Evolutionary conservation across 2,797 vertebrate species (phyloP), one percentile per base, ranked within the genome.

Genomic region (Pempheris klunzingeri): DNA sequence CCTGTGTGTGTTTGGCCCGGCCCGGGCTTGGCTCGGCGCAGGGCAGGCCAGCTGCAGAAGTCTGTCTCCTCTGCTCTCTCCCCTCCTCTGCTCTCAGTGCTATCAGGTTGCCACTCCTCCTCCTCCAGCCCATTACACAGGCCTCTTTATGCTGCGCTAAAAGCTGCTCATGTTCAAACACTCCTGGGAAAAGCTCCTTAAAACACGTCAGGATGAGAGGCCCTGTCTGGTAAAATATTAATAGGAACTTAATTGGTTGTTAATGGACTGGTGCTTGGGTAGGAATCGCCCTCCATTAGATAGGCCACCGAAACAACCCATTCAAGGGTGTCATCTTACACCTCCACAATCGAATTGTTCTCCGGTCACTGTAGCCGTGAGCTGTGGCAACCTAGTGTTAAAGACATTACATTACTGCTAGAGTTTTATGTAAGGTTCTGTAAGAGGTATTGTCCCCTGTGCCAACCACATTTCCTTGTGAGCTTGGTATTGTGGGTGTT

Each of bases 121-220:
- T 92, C 89, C 93, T 93, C 72, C 85, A 92, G 91, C 81, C 93
- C 92, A 94, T 94, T 94, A 94, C 93, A 95, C 92, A 92, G 89
- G 87, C 83, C 93, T 94, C 93, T 95, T 95, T 95, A 95, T 95
- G 93, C 92, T 91, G 91, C 53, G 90, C 93, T 95, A 95, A 95
- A 94, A 95, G 94, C 94, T 92, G 93, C 92, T 94, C 94, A 94
- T 95, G 94, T 95, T 95, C 91, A 92, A 94, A 94, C 92, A 91
- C 94, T 92, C 94, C 81, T 86, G 93, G 93, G 93, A 93, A 92
- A 90, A 88, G 91, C 90, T 91, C 91, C 92, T 94, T 93, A 92
- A 94, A 94, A 93, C 93, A 92, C 87, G 86, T 83, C 87, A 86
- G 87, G 91, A 93, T 92, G 93, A 93, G 93, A 93, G 92, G 92